Conservation (phyloP, 2,888 invertebrate genomes). For the Petrophora chlorosata region DNA sequence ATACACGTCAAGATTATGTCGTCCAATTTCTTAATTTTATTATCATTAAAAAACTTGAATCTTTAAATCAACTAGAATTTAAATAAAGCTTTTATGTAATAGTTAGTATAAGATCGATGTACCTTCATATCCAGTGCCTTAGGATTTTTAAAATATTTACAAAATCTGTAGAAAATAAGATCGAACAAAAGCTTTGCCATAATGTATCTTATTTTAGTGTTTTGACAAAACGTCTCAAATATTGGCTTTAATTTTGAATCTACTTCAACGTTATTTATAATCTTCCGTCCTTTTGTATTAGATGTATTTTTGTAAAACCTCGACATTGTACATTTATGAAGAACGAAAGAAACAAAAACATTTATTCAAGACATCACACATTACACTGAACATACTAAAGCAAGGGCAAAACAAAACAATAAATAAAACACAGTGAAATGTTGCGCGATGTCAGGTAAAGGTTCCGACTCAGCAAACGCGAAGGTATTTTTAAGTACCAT, state of each 20-base stretch:
- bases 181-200: constrained; percentile 15
- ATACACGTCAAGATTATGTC: too few relatives aligned
- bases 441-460: too few relatives aligned
- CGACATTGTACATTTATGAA: too few relatives aligned
- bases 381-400: too few relatives aligned
- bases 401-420: too few relatives aligned
- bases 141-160: not conserved
- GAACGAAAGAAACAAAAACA: too few relatives aligned
- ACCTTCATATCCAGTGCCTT: constrained; percentile 19
- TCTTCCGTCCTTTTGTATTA: constrained; percentile 35
- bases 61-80: not conserved
- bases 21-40: not conserved
- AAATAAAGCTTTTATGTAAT: constrained; percentile 1
- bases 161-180: not conserved
- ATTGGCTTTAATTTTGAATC: constrained; percentile 36
- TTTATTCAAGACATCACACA: too few relatives aligned
- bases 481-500: too few relatives aligned
- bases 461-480: too few relatives aligned
- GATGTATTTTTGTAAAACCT: constrained; percentile 5
- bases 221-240: constrained; percentile 25
- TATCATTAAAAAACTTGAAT: not conserved
- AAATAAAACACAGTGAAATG: too few relatives aligned
- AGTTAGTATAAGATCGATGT: constrained; percentile 4
- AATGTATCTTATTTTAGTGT: constrained; percentile 18
- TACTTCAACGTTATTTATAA: constrained; percentile 15